Evolutionary conservation across 2,113 vertebrate species (phyloP), one percentile per base, ranked within the genome.

Genomic region (Hoplias malabaricus): DNA sequence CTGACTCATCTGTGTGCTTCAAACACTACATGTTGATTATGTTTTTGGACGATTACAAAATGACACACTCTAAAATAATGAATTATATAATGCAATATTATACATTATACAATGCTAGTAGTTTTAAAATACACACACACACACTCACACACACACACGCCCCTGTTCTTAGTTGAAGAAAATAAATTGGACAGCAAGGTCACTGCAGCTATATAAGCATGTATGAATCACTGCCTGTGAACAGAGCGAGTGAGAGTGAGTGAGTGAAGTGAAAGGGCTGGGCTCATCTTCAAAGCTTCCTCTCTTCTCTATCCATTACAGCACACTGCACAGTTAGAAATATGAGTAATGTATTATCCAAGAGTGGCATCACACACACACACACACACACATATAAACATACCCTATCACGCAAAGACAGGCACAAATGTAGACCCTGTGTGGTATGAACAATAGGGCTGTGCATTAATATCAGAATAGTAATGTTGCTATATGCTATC

Each of bases 241-340:
- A 10, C 38, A 13, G n/a, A 19, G 36, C 13, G 65, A 19, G 31
- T 54, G 62, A 23, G 57, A 29, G 34, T 29, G 48, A 36, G 27
- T 48, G 72, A 36, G n/a, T 65, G 33, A 50, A 72, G 66, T 19
- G 69, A 72, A 13, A 42, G 50, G 46, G 36, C 34, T 40, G n/a
- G 62, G 77, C 19, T 78, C 76, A 62, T 71, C 67, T 66, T 79
- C 68, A 65, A 40, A 65, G 68, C 77, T 16, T 46, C 42, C 29
- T 34, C 21, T 38, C 40, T 34, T n/a, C 57, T 65, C 23, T 79
- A 31, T 63, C 56, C 16, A 69, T 48, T 70, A 25, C 34, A 14
- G 43, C 46, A 31, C 62, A 29, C 53, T 29, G 34, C 54, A 36
- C 34, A 5, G 6, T 23, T 46, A 27, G 16, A 57, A 23, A 48